Evolutionary conservation across 1,140 invertebrate genomes (phyloP).

Genomic region (Hermetia illucens): DNA sequence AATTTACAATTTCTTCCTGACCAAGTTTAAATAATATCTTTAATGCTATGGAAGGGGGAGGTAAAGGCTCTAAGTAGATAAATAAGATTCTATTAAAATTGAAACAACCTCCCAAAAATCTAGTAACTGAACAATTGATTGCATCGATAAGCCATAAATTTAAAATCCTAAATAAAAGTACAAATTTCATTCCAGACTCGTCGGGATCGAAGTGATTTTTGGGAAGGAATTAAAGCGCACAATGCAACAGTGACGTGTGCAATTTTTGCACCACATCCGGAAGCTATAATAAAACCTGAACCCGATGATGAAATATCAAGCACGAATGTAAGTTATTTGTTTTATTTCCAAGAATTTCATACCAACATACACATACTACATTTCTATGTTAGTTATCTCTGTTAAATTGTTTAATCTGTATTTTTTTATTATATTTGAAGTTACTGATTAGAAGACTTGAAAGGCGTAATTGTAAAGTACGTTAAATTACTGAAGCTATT

Average conservation of each 20-base stretch:
- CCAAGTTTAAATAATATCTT: too few relatives aligned
- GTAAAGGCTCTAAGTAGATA: too few relatives aligned
- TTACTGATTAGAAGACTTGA: too few relatives aligned
- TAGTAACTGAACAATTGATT: too few relatives aligned
- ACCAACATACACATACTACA: background rate
- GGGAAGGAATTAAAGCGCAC: constrained; percentile 96
- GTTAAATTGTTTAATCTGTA: background rate
- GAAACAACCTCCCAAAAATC: too few relatives aligned
- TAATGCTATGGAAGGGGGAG: too few relatives aligned
- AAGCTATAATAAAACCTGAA: constrained; percentile 57
- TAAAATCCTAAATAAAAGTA: too few relatives aligned
- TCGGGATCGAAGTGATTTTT: constrained; percentile 90
- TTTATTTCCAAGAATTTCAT: constrained; percentile 1
- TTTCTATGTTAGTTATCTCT: constrained; percentile 1
- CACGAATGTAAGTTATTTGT: constrained; percentile 18
- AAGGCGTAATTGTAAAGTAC: too few relatives aligned
- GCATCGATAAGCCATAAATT: too few relatives aligned
- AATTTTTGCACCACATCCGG: constrained; percentile 92
- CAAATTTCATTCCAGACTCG: constrained; percentile 31
- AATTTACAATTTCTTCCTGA: too few relatives aligned
- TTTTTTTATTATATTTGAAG: constrained; percentile 1
- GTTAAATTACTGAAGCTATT: too few relatives aligned
- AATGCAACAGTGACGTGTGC: constrained; percentile 94
- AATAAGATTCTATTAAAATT: too few relatives aligned
- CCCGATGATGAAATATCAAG: constrained; percentile 29